A percentile compares a stretch with the other conserved stretches of the same genome.
Evolutionary conservation across 1,140 invertebrate species (phyloP).

Genomic region (Brachionus sp.): DNA sequence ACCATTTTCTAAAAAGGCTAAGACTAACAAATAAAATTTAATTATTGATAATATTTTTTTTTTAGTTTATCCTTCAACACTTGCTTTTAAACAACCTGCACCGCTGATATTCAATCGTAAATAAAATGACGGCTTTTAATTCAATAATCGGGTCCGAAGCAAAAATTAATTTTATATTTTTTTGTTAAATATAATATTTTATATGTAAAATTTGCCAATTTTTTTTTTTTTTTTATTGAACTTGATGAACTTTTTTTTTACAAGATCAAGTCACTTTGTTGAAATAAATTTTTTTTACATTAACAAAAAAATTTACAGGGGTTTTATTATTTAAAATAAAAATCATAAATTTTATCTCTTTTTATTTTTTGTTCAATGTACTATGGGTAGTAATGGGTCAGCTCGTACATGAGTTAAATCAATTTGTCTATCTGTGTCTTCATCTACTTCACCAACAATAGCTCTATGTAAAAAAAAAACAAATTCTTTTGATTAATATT

Average conservation of each 20-base stretch:
- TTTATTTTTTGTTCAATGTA: constrained; percentile 29
- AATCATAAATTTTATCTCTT: neutral
- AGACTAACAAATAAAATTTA: neutral
- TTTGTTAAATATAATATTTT: neutral
- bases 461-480: neutral
- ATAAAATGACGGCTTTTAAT: neutral
- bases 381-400: constrained; percentile 11
- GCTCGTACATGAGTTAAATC: constrained; percentile 36
- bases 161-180: neutral
- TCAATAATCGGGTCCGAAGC: neutral
- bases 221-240: neutral
- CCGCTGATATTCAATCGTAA: constrained; percentile 29
- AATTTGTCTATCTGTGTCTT: constrained; percentile 39
- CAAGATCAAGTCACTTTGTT: neutral
- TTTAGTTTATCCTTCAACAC: constrained; percentile 32
- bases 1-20: neutral
- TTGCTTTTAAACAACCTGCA: constrained; percentile 44
- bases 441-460: constrained; percentile 43
- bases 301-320: constrained; percentile 28
- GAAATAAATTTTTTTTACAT: neutral
- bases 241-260: neutral
- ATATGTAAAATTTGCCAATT: neutral
- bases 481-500: neutral
- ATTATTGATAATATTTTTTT: neutral
- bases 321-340: constrained; percentile 9